Percentiles rank a stretch among this genome's conserved stretches.
These are phyloP conservation scores for Ganaspis sp. DNA, from an alignment of 1,140 invertebrate genomes.

Conservation along the genomic window DNA sequence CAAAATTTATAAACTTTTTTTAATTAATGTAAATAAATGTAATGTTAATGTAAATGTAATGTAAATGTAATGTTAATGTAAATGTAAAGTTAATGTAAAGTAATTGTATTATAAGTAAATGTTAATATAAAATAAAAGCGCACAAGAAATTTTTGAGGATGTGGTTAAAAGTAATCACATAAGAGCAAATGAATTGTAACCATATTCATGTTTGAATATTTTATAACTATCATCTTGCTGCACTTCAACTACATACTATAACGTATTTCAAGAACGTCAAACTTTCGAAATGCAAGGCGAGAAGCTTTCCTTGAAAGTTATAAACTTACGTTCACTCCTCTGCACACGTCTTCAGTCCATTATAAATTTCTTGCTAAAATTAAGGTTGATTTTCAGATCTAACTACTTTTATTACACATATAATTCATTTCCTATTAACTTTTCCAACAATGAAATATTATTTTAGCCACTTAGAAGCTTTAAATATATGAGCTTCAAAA, in stretches of 20 bases:
- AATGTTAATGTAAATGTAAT: too few species aligned
- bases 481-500: neutral
- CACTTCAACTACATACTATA: neutral
- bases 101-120: too few species aligned
- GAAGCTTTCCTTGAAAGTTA: conserved; percentile 29
- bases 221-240: conserved; percentile 1
- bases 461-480: neutral
- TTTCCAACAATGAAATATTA: neutral
- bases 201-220: neutral
- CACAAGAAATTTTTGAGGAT: too few species aligned
- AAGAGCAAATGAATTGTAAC: neutral
- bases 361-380: conserved; percentile 21
- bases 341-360: conserved; percentile 26
- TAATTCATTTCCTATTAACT: conserved; percentile 4
- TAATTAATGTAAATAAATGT: too few species aligned
- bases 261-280: conserved; percentile 11
- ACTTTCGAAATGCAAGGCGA: conserved; percentile 25
- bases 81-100: too few species aligned
- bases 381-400: conserved; percentile 11
- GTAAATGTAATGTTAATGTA: too few species aligned
- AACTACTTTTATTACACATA: conserved; percentile 15
- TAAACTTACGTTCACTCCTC: conserved; percentile 19
- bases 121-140: too few species aligned
- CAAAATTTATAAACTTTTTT: too few species aligned
- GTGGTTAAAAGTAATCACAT: neutral